These are phyloP conservation scores for Pseudopipra pipra DNA, from an alignment of 2,113 vertebrate species.

Conservation along the genomic window DNA sequence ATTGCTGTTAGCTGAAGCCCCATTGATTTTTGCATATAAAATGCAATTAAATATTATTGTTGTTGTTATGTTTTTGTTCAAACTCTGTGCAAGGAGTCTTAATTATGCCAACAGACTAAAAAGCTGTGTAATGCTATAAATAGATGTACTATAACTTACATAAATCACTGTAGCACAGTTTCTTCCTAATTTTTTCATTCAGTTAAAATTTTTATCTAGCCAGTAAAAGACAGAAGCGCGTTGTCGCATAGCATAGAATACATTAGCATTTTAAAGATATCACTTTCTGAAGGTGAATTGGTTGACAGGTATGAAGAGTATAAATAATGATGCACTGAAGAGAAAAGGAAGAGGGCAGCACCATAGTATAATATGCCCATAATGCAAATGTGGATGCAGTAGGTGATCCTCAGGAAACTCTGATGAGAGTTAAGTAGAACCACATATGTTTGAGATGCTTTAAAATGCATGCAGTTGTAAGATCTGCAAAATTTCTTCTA, in stretches of 20 bases:
- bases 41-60: conserved; percentile 34
- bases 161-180: background rate
- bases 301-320: background rate
- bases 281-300: background rate
- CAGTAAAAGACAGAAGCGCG: background rate
- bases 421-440: background rate
- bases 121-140: conserved; percentile 2
- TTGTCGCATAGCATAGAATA: background rate
- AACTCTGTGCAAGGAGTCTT: background rate
- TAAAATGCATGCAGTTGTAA: background rate
- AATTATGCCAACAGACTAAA: background rate
- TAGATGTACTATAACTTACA: background rate
- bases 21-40: conserved; percentile 44
- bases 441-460: background rate
- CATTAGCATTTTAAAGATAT: background rate
- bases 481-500: background rate
- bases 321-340: background rate
- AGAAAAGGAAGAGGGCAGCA: background rate
- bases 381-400: background rate
- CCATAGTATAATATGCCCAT: background rate
- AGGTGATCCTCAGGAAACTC: background rate
- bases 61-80: background rate
- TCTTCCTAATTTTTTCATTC: background rate
- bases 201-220: background rate
- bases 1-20: conserved; percentile 10